Base-by-base conservation (phyloP, 2,888 invertebrate genomes). In the Melanchra persicariae region DNA sequence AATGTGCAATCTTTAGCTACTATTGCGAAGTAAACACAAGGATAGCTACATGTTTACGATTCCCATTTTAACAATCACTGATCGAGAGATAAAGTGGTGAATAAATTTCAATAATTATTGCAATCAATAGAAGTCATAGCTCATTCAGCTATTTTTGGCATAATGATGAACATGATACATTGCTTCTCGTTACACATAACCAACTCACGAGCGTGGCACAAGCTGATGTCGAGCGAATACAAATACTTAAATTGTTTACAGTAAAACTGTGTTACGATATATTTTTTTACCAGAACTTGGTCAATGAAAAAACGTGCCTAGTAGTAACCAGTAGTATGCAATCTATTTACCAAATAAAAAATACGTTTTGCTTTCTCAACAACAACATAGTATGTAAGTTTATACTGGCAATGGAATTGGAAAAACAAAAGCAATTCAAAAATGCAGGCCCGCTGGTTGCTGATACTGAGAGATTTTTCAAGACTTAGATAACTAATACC, bases 1-100 rank as follows among this genome's bases (percentile, higher is more conserved):
- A 66, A 76, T 74, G 67, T 76, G 67, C 69, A 72, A 83, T 70
- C 65, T 77, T 79, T 67, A 64, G 70, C 75, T 79, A 77, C 43
- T 59, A 72, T 81, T 67, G 68, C 73, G 61, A 84, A 71, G 58
- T 74, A 74, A 71, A 66, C 60, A 70, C 70, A 68, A 55, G 55
- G 61, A 67, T 71, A 66, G 58, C 72, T 74, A 76, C 69, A 61
- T 70, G 52, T 74, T 73, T 73, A 69, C 70, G 61, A 80, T 64
- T 70, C 57, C 70, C 73, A 79, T 69, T 66, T 77, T 77, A 70
- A 73, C 73, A 78, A 75, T 70, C 76, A 67, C 65, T 62, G 60
- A 49, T 79, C 60, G 64, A 72, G 66, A 55, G 61, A 30, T 66
- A 68, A 74, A 69, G n/a, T 57, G 34, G 60, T 61, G 45, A 52